phyloP scores from a whole-genome alignment of 2,888 invertebrate species.

The Penaeus monodon region DNA sequence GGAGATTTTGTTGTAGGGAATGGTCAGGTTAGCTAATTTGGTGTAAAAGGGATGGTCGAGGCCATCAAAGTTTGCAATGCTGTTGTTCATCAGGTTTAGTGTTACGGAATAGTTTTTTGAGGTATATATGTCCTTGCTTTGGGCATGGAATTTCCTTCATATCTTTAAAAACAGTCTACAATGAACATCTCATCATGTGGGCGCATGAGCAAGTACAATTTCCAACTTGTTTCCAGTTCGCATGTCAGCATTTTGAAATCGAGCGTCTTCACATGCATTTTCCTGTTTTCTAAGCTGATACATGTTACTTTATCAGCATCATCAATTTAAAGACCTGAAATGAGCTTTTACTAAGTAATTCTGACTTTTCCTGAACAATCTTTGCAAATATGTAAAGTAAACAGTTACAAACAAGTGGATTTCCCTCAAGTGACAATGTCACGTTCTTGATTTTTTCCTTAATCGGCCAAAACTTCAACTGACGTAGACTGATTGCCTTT shows the following conservation, averaged over 20 bases:
- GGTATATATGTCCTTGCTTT: neutral
- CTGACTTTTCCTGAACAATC: conserved; percentile 8
- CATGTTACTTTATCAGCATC: conserved; percentile 21
- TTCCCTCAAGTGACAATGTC: conserved; percentile 17
- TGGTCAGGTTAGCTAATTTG: conserved; percentile 40
- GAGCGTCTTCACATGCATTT: neutral
- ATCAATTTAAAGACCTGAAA: neutral
- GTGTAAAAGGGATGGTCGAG: conserved; percentile 22
- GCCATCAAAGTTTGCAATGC: conserved; percentile 20
- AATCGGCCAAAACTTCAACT: neutral
- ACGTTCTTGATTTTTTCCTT: neutral
- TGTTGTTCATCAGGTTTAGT: conserved; percentile 20
- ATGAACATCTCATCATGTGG: conserved; percentile 41
- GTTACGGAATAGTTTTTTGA: conserved; percentile 28
- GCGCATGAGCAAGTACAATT: conserved; percentile 31
- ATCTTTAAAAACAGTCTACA: conserved; percentile 38
- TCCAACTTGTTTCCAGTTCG: neutral
- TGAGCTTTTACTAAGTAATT: neutral
- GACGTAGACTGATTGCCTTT: neutral
- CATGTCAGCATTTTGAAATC: conserved; percentile 25
- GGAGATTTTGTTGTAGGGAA: conserved; percentile 32
- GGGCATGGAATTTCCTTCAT: conserved; percentile 17
- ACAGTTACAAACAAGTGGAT: conserved; percentile 50
- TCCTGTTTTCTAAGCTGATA: neutral
- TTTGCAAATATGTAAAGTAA: conserved; percentile 26